Conservation (phyloP, 1,140 invertebrate species). For the Bursaphelenchus mucronatus region DNA sequence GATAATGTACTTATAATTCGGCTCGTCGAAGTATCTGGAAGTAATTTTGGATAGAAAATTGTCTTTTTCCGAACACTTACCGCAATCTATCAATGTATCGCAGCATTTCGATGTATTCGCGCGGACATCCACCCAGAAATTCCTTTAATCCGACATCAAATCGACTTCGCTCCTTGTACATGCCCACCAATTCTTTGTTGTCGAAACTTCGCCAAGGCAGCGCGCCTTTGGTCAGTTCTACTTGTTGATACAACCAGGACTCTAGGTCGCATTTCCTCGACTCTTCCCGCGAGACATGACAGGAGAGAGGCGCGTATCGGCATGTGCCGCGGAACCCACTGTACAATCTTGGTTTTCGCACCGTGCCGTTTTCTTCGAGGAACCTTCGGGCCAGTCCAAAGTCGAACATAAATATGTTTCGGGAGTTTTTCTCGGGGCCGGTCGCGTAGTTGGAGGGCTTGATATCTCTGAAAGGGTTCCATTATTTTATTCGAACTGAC, state of each 20-base stretch:
- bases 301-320: constrained; percentile 28
- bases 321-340: constrained; percentile 32
- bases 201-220: constrained; percentile 17
- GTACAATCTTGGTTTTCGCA: constrained; percentile 19
- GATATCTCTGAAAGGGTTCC: constrained; percentile 10
- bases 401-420: constrained; percentile 17
- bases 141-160: constrained; percentile 9
- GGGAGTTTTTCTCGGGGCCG: constrained; percentile 18
- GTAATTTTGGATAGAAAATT: background rate
- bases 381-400: constrained; percentile 31
- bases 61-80: background rate
- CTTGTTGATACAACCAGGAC: constrained; percentile 26
- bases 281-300: constrained; percentile 23
- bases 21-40: constrained; percentile 16
- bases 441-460: constrained; percentile 31
- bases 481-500: constrained; percentile 43
- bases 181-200: constrained; percentile 12
- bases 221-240: constrained; percentile 20
- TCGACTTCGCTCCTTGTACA: constrained; percentile 13
- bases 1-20: constrained; percentile 18
- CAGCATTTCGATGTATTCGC: constrained; percentile 27
- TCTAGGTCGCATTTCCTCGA: constrained; percentile 33
- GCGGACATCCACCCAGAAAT: constrained; percentile 24
- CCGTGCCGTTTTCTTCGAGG: constrained; percentile 21
- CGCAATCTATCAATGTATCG: constrained; percentile 16